Conservation (phyloP, 1,140 invertebrate genomes). For the Leptinotarsa undecemlineata region DNA sequence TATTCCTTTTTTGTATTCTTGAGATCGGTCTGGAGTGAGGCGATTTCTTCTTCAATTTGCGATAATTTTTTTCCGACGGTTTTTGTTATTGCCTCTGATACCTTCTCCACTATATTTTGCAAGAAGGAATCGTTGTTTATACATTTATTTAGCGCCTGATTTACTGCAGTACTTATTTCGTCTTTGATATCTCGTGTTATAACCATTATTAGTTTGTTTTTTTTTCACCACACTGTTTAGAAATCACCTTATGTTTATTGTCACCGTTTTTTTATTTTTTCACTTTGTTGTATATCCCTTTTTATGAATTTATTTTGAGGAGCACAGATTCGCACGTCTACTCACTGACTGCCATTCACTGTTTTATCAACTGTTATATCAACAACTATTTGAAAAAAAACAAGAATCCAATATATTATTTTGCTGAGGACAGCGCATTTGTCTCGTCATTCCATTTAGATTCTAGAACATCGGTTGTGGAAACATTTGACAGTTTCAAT, state of each 20-base stretch:
- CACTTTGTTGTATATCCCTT: no score
- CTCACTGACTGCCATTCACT: no score
- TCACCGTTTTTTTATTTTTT: not conserved
- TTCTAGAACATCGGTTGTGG: no score
- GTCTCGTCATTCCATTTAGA: no score
- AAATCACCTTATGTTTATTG: not conserved
- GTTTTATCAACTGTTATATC: no score
- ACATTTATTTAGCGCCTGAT: conserved; percentile 17
- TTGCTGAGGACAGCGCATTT: no score
- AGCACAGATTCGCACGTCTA: no score
- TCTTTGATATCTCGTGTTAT: conserved; percentile 5
- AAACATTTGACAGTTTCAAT: no score
- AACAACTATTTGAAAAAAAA: no score
- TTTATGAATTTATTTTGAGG: no score
- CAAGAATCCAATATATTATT: no score
- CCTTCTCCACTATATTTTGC: conserved; percentile 14
- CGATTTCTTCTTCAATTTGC: conserved; percentile 21
- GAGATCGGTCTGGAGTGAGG: conserved; percentile 7
- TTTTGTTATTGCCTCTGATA: conserved; percentile 25
- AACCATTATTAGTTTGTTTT: not conserved
- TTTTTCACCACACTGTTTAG: not conserved
- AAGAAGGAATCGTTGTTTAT: conserved; percentile 18
- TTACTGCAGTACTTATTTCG: conserved; percentile 15
- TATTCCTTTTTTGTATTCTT: conserved; percentile 21
- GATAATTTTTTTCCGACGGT: conserved; percentile 18